Conservation (phyloP, 1,140 invertebrate genomes). For the Hesperophylax magnus region DNA sequence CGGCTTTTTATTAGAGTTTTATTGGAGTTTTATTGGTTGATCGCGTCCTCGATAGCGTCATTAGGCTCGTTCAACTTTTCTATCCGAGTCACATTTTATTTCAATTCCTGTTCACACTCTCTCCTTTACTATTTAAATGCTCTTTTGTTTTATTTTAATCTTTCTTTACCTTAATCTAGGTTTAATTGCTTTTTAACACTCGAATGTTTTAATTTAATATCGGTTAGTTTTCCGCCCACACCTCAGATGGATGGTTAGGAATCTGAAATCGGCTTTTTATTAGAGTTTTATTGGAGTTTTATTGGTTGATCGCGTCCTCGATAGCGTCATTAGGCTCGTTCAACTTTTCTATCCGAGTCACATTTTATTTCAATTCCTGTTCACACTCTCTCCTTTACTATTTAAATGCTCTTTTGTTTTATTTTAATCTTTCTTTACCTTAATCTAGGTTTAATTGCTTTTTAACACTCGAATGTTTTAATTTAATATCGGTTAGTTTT, state of each 20-base stretch:
- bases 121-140: too few species aligned
- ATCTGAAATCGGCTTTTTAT: neutral
- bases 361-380: constrained; percentile 30
- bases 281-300: constrained; percentile 19
- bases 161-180: too few species aligned
- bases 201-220: constrained; percentile 1
- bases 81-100: too few species aligned
- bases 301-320: constrained; percentile 22
- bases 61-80: too few species aligned
- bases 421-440: neutral
- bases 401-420: neutral
- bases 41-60: too few species aligned
- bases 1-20: too few species aligned
- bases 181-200: constrained; percentile 9
- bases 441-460: too few species aligned
- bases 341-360: constrained; percentile 12
- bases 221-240: neutral
- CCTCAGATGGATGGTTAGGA: neutral
- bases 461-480: too few species aligned
- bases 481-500: too few species aligned
- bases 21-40: too few species aligned
- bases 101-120: too few species aligned
- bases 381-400: constrained; percentile 15
- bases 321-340: neutral
- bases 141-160: too few species aligned